Base-by-base conservation (phyloP, 1,140 invertebrate species). In the Hyphantria cunea region DNA sequence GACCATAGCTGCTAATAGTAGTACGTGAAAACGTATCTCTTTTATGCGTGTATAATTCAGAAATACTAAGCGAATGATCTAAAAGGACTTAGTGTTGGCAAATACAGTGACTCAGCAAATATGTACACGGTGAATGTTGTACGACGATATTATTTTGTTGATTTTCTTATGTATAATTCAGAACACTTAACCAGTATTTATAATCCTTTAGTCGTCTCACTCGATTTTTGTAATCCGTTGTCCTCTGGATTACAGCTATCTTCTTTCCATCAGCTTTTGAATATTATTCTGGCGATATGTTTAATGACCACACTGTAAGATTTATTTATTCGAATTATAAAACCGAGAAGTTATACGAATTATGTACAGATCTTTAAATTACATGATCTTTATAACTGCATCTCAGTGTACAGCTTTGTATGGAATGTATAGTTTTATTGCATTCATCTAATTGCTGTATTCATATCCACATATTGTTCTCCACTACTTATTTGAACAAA, bases 11-110 rank as follows among this genome's bases (percentile, higher is more conserved):
- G n/a, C n/a, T n/a, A n/a, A 25, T 31, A 14, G 31, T n/a, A 31
- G 44, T 58, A 32, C 54, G 54, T 58, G 45, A 58, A 58, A 25
- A 15, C 15, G n/a, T 9, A 37, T n/a, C 54, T 32, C 17, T 58
- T 44, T 48, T 47, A 48, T 44, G 54, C 54, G 33, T 58, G 44
- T 39, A 58, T 58, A 58, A 58, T 58, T 58, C 37, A 58, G 44
- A 37, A 58, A 56, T 56, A 14, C 25, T 15, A 15, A 31, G 33
- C 11, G 13, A 13, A 15, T 12, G 10, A 17, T 47, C 7, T 32
- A 32, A 56, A 34, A 39, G 14, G 33, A 13, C 45, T 48, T 39
- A 8, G 44, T 39, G 32, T 37, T 25, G 8, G 14, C 33, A 44
- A 44, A 37, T 58, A 58, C 11, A 48, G 9, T 45, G 41, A 44